Base-by-base conservation (phyloP, 2,113 vertebrate genomes). In the Scolopax mira region DNA sequence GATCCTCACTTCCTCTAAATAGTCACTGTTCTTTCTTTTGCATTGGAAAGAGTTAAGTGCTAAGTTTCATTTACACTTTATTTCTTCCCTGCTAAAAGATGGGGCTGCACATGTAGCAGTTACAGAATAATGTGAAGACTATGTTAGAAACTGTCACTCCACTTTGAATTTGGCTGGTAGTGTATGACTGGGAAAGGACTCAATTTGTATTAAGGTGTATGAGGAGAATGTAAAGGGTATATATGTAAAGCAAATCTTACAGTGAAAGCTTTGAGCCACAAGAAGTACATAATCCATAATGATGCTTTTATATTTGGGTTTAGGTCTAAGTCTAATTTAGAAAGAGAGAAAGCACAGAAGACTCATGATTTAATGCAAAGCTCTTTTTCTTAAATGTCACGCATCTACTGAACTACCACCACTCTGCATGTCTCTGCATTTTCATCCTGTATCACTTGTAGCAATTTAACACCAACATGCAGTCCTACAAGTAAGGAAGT, bases 401-500 rank as follows among this genome's bases (percentile, higher is more conserved):
- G 64, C 48, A 10, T 87, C 24, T 85, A 5, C 21, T 49, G 28
- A 75, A 37, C 30, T 11, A 28, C 42, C 71, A 35, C 28, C 10
- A 23, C 42, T 8, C n/a, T n/a, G n/a, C n/a, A 8, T 24, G 19
- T 83, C n/a, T 65, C 67, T 93, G 48, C 27, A 25, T 96, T 93
- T 83, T 57, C 10, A 77, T 66, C 28, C 52, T 62, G 33, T 41
- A 81, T 52, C 0, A 57, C 84, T 96, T 89, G 57, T 48, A 79
- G 81, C 85, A 88, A 88, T 74, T 94, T 80, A 93, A 79, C 60
- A 62, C 42, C 57, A 74, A 49, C 15, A 39, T 13, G 21, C 31
- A 84, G 48, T 88, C 79, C 42, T 94, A 57, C 67, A 85, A 90
- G 73, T 78, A 94, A 75, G 88, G 61, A 92, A 96, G 44, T 75